These are phyloP conservation scores for Dipodomys merriami DNA, from an alignment of 2,113 vertebrate species.

Conservation along the genomic window DNA sequence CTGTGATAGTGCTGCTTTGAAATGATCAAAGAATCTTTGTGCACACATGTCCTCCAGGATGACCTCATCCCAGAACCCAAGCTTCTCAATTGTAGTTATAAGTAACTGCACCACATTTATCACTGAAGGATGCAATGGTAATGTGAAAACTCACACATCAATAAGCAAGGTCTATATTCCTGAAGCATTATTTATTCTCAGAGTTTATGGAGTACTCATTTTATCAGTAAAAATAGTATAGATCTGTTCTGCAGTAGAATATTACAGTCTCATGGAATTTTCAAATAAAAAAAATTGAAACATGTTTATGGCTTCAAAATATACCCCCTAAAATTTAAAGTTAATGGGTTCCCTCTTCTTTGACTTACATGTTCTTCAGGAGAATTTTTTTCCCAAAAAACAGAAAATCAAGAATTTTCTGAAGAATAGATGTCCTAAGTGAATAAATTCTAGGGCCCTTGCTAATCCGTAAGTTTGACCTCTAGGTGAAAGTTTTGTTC, in stretches of 20 bases:
- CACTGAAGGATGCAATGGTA: background rate
- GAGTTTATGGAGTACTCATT: background rate
- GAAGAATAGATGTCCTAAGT: background rate
- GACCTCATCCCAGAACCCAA: background rate
- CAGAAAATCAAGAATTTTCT: background rate
- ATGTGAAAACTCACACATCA: background rate
- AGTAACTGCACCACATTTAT: background rate
- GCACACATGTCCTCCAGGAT: background rate
- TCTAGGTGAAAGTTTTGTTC: background rate
- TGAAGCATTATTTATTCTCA: background rate
- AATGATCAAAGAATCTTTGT: background rate
- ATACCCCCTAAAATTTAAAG: background rate
- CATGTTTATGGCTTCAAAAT: background rate
- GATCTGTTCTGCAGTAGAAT: background rate
- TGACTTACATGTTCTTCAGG: background rate
- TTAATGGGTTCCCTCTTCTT: background rate
- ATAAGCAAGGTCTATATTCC: background rate
- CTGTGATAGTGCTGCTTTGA: background rate
- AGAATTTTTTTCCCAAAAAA: background rate
- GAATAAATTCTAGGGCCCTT: too few species aligned
- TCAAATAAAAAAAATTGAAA: background rate
- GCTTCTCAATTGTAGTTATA: background rate
- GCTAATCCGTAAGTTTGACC: background rate
- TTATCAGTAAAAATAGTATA: background rate
- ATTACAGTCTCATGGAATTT: background rate